These are phyloP conservation scores for Dorcus parallelipipedus DNA, from an alignment of 2,888 invertebrate species.

Conservation along the genomic window DNA sequence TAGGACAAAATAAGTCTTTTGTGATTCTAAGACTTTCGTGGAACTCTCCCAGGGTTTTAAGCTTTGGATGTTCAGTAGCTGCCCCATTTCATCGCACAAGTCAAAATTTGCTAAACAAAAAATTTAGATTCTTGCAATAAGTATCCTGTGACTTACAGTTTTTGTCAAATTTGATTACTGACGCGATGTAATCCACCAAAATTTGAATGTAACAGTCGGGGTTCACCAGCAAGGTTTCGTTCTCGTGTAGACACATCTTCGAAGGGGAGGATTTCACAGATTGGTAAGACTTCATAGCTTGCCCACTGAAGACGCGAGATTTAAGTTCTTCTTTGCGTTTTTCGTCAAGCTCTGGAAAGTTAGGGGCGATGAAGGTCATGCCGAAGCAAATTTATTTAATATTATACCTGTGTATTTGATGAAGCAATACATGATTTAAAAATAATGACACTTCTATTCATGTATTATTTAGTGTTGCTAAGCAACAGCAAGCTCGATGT, in stretches of 20 bases:
- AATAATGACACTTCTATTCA: not conserved
- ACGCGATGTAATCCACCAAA: constrained; percentile 42
- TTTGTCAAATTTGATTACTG: constrained; percentile 26
- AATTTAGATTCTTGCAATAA: not conserved
- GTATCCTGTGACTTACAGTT: constrained; percentile 10
- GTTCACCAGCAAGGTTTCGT: constrained; percentile 37
- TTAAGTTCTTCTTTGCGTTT: not conserved
- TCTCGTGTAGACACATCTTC: constrained; percentile 28
- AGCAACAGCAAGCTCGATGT: not conserved
- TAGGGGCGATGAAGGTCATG: not conserved
- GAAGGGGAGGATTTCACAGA: not conserved
- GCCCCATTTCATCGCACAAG: constrained; percentile 36
- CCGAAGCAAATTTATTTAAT: not conserved
- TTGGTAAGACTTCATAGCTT: not conserved
- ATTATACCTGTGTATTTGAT: constrained; percentile 18
- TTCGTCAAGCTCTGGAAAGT: not conserved
- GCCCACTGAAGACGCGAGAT: not conserved
- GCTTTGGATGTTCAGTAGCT: constrained; percentile 29
- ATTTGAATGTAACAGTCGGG: constrained; percentile 45
- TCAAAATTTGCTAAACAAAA: constrained; percentile 35
- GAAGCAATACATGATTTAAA: constrained; percentile 14
- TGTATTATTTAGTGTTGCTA: not conserved
- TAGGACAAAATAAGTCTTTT: constrained; percentile 34
- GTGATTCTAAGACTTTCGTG: constrained; percentile 31
- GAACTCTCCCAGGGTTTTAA: constrained; percentile 29